A percentile compares a stretch with the other conserved stretches of the same genome.
These are phyloP conservation scores for Dioctria rufipes DNA, from an alignment of 2,888 invertebrate genomes.

Conservation along the genomic window DNA sequence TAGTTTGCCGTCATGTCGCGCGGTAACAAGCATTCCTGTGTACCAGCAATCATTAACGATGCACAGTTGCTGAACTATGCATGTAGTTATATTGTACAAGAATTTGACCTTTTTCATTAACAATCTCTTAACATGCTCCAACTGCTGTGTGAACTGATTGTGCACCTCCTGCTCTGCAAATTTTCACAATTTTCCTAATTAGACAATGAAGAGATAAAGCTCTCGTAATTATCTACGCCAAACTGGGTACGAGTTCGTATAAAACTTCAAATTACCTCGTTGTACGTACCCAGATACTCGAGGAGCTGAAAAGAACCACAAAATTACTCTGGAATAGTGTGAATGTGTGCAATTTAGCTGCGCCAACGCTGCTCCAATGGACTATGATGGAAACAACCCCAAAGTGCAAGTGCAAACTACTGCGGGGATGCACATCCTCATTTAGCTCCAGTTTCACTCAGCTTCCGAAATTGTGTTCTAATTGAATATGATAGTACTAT, in stretches of 20 bases:
- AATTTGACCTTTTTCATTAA: not conserved
- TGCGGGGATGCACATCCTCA: conserved; percentile 31
- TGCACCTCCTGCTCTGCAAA: conserved; percentile 32
- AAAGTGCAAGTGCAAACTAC: conserved; percentile 23
- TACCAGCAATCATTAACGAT: not conserved
- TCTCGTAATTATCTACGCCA: conserved; percentile 53
- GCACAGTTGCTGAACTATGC: not conserved
- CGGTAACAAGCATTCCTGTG: not conserved
- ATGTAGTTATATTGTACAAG: not conserved
- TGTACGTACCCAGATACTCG: conserved; percentile 30
- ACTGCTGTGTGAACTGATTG: not conserved
- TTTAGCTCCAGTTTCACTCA: conserved; percentile 37
- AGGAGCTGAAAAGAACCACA: conserved; percentile 50
- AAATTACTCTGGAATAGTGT: conserved; percentile 51
- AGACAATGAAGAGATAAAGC: conserved; percentile 55
- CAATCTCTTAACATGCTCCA: not conserved
- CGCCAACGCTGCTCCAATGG: not conserved
- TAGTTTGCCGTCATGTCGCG: not conserved
- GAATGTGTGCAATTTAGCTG: conserved; percentile 33
- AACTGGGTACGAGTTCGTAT: conserved; percentile 27
- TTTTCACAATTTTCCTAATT: conserved; percentile 56
- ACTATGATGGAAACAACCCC: conserved; percentile 5
- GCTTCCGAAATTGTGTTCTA: conserved; percentile 55
- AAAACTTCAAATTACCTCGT: conserved; percentile 29
- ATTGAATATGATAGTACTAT: conserved; percentile 56